These are phyloP conservation scores for Zosterops hypoxanthus DNA, from an alignment of 2,113 vertebrate genomes.

Conservation along the genomic window DNA sequence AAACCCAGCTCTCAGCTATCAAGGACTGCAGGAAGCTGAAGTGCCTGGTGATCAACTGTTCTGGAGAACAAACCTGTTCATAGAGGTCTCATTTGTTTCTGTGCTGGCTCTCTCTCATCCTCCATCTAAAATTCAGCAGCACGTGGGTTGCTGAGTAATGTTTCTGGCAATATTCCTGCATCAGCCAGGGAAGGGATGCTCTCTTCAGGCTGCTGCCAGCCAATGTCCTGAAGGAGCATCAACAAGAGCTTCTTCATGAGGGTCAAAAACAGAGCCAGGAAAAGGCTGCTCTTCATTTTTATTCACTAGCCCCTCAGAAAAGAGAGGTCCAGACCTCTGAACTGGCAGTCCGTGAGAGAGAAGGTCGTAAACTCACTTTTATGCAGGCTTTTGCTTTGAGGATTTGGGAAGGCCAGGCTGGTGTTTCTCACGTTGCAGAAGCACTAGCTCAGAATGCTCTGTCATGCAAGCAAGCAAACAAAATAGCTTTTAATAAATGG, in stretches of 20 bases:
- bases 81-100: background rate
- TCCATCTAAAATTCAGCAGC: background rate
- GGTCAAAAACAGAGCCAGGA: background rate
- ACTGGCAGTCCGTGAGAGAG: background rate
- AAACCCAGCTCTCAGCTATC: background rate
- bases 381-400: background rate
- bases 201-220: background rate
- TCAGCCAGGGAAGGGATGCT: background rate
- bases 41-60: background rate
- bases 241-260: background rate
- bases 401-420: background rate
- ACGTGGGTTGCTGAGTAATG: background rate
- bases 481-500: constrained; percentile 24
- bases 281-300: constrained; percentile 20
- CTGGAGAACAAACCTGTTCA: background rate
- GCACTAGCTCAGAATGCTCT: background rate
- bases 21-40: background rate
- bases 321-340: background rate
- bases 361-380: background rate
- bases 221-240: background rate
- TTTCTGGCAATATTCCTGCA: background rate
- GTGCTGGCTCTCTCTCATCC: background rate
- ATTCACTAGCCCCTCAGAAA: background rate
- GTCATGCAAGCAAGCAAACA: constrained; percentile 33
- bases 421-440: background rate